Evolutionary conservation across 2,888 invertebrate genomes (phyloP).

Genomic region (Aelia acuminata): DNA sequence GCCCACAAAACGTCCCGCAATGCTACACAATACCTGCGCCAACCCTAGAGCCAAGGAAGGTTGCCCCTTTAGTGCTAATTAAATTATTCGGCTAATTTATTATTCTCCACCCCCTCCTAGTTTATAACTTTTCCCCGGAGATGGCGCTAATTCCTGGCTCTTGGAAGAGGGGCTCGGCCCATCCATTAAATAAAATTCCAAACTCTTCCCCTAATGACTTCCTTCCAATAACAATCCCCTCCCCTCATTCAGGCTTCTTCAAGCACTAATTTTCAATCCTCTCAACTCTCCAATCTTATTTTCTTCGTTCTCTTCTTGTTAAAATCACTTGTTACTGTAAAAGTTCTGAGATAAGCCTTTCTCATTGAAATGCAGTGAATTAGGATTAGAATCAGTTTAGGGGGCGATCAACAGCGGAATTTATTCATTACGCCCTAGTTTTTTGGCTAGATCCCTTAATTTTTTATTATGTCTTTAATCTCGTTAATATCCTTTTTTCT

Average conservation of each 20-base stretch:
- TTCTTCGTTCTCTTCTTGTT: not conserved
- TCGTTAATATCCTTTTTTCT: too few species aligned
- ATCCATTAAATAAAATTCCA: not conserved
- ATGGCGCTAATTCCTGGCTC: not conserved
- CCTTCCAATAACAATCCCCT: not conserved
- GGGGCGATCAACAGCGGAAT: too few species aligned
- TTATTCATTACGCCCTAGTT: too few species aligned
- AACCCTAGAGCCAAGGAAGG: too few species aligned
- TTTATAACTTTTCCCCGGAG: not conserved
- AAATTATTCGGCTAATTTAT: not conserved
- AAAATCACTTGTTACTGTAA: not conserved
- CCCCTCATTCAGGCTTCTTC: not conserved
- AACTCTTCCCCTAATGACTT: not conserved
- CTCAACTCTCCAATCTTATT: not conserved
- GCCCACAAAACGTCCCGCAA: not conserved
- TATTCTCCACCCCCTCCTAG: not conserved
- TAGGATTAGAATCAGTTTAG: too few species aligned
- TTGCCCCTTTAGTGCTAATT: not conserved
- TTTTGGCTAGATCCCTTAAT: too few species aligned
- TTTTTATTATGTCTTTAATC: too few species aligned
- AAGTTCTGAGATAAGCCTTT: not conserved
- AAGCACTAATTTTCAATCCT: not conserved
- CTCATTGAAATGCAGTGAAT: not conserved
- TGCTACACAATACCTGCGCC: too few species aligned
- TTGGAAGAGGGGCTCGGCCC: not conserved